Evolutionary conservation across 2,888 invertebrate genomes (phyloP), one percentile per base, ranked within the genome.

Genomic region (Villa cingulata): DNA sequence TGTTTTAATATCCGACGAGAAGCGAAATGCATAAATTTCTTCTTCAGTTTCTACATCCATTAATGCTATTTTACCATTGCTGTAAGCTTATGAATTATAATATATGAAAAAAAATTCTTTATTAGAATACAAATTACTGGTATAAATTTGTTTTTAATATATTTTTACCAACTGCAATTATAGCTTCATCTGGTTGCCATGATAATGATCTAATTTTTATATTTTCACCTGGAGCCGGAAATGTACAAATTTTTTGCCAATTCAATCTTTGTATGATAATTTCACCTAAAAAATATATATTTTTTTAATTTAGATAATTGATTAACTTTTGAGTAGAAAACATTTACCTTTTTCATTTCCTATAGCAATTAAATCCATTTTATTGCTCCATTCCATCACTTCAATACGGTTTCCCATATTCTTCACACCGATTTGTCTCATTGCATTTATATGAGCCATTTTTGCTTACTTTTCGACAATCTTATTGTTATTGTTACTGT

Each of bases 151-250:
- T n/a, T 34, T 7, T 14, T 16, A 36, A 14, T 36, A 34, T 16
- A 1, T 3, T 36, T 48, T 39, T 51, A 62, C 63, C 70, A 14
- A 65, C 66, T 0, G 80, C 80, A 43, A 81, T 63, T 58, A 92
- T 81, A 70, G 91, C 91, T 55, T 95, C 94, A 75, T 96, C 95
- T 9, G 92, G 90, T 65, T 94, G 77, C 95, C 95, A 96, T 44
- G 87, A 81, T 62, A 96, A 75, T 14, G 84, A 82, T 51, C 76
- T 78, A 1, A 90, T 86, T 37, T 73, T 74, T 17, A 81, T 72
- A 59, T 79, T 78, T 63, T 92, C 89, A 53, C 78, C 79, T 5
- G 82, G 83, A 4, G 91, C 80, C 42, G 79, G 73, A 53, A 91
- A 73, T 46, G 78, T 78, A 83, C 94, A 94, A 10, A 94, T 91